phyloP scores from a whole-genome alignment of 2,888 invertebrate genomes.

The Argynnis bischoffii region DNA sequence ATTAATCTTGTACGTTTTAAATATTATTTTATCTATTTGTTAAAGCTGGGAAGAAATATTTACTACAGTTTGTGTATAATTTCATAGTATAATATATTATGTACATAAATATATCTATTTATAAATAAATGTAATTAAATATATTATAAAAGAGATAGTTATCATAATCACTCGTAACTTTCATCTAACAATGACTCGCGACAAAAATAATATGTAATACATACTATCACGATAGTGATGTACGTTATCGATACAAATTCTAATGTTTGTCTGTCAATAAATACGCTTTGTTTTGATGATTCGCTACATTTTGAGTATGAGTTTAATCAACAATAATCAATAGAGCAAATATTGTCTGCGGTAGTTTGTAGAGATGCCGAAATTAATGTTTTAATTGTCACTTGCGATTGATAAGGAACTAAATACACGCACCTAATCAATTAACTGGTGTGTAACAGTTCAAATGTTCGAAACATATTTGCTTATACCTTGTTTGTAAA shows the following conservation, averaged over 20 bases:
- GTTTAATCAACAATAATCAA: constrained; percentile 60
- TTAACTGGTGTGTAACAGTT: constrained; percentile 37
- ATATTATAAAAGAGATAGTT: not conserved
- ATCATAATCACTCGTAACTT: not conserved
- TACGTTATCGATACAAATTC: constrained; percentile 56
- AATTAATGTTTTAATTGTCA: constrained; percentile 39
- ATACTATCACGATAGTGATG: constrained; percentile 24
- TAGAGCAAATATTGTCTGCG: constrained; percentile 55
- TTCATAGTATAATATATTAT: too few relatives aligned
- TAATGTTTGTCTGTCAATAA: constrained; percentile 52
- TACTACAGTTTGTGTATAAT: too few relatives aligned
- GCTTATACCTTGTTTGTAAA: constrained; percentile 24
- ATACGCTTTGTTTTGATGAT: constrained; percentile 65
- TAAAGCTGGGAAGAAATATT: too few relatives aligned
- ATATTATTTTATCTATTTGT: too few relatives aligned
- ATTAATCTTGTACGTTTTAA: too few relatives aligned
- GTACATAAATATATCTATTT: too few relatives aligned
- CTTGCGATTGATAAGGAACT: constrained; percentile 21
- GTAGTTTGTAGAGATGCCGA: constrained; percentile 42
- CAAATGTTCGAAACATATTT: constrained; percentile 36
- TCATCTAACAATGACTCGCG: constrained; percentile 12
- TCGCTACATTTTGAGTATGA: constrained; percentile 56
- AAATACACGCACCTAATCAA: constrained; percentile 33
- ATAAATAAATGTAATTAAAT: too few relatives aligned
- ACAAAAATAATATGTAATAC: constrained; percentile 27